phyloP scores from a whole-genome alignment of 2,888 invertebrate species.

The Trichogramma evanescens region DNA sequence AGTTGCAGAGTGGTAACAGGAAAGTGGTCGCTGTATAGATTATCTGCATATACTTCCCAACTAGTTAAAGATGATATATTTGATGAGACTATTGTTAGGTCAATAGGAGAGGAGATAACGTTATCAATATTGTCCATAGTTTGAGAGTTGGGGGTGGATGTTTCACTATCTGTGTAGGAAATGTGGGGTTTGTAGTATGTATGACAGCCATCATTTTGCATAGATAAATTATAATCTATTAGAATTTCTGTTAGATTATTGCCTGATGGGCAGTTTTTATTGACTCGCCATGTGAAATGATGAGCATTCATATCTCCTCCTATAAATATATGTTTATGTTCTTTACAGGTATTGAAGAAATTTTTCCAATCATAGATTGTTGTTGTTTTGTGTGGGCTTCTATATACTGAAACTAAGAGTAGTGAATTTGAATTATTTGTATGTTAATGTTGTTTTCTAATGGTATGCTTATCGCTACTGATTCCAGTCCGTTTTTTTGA shows the following conservation, averaged over 20 bases:
- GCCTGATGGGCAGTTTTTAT: background rate
- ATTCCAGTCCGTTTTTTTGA: background rate
- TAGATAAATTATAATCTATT: background rate
- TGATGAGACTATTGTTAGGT: background rate
- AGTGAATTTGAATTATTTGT: background rate
- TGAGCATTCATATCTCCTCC: constrained; percentile 5
- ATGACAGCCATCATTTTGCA: background rate
- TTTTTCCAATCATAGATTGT: background rate
- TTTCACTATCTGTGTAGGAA: no score
- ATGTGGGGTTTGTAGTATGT: background rate
- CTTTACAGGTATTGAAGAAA: background rate
- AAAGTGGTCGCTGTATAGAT: constrained; percentile 1
- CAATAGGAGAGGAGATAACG: background rate
- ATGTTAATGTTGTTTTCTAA: background rate
- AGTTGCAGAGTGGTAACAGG: background rate
- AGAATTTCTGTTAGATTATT: background rate
- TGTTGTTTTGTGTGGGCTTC: background rate
- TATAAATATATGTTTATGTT: background rate
- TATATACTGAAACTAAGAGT: background rate
- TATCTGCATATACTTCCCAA: background rate
- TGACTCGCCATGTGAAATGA: background rate
- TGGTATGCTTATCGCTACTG: background rate
- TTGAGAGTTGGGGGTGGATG: no score
- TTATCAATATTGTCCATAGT: no score
- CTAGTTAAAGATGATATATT: background rate